Percentiles rank a stretch among this genome's conserved stretches.
Evolutionary conservation across 2,113 vertebrate species (phyloP).

Genomic region (Cyprinodon brontotheroides): DNA sequence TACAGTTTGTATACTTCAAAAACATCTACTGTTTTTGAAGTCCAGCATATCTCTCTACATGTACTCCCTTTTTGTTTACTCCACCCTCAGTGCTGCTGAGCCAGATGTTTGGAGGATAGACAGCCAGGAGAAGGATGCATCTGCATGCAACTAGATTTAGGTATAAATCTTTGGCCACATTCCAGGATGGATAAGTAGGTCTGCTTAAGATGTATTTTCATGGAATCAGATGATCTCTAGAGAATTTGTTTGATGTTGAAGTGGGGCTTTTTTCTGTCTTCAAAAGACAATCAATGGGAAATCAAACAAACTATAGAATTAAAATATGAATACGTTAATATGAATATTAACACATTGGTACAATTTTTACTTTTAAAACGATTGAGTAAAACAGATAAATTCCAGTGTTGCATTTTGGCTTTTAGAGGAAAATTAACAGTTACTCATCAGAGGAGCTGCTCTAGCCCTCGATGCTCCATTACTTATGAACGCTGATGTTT

Average conservation of each 20-base stretch:
- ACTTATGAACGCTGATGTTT: conserved; percentile 57
- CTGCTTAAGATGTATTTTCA: neutral
- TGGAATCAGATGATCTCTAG: neutral
- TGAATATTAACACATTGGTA: neutral
- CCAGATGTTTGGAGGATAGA: conserved; percentile 30
- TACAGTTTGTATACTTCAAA: neutral
- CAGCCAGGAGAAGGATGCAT: neutral
- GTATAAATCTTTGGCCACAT: neutral
- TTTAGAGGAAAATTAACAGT: conserved; percentile 21
- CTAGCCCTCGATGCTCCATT: conserved; percentile 52
- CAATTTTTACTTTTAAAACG: conserved; percentile 7
- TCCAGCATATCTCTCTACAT: neutral
- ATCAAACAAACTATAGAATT: neutral
- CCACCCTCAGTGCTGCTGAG: conserved; percentile 16
- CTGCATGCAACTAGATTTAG: conserved; percentile 10
- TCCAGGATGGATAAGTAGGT: neutral
- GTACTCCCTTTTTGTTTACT: conserved; percentile 16
- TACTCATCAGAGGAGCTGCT: conserved; percentile 55
- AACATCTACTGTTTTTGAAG: conserved; percentile 21
- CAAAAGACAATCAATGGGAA: neutral
- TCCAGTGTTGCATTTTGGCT: conserved; percentile 21
- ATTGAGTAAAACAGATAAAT: conserved; percentile 35
- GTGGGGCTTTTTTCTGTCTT: neutral
- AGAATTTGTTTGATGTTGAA: neutral
- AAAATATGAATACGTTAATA: conserved; percentile 1